A percentile compares a stretch with the other conserved stretches of the same genome.
Conservation (phyloP, 2,888 invertebrate species). For the Halocaridina rubra region DNA sequence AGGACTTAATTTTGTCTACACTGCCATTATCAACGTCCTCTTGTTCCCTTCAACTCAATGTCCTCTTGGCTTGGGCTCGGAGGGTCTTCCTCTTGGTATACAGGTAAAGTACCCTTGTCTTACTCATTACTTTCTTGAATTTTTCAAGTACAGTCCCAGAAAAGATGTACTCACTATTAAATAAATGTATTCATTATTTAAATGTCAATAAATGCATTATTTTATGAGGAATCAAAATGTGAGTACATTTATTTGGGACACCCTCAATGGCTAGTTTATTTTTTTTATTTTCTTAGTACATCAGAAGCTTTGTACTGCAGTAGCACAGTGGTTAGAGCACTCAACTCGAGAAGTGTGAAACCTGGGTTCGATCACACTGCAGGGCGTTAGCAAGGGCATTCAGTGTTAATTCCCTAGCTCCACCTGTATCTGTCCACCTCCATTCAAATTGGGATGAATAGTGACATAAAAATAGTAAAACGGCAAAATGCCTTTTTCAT, state of each 20-base stretch:
- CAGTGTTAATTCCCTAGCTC: too few relatives aligned
- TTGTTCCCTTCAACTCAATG: constrained; percentile 89
- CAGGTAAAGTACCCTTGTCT: constrained; percentile 39
- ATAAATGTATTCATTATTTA: background rate
- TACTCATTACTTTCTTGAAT: background rate
- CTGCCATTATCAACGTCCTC: constrained; percentile 86
- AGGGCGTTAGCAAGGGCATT: too few relatives aligned
- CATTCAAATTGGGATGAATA: too few relatives aligned
- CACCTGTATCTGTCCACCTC: too few relatives aligned
- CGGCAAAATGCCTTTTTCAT: too few relatives aligned
- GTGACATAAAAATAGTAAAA: too few relatives aligned
- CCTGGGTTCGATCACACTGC: too few relatives aligned
- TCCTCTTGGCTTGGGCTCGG: constrained; percentile 80
- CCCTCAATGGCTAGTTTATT: background rate
- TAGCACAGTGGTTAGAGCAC: too few relatives aligned
- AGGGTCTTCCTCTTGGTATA: constrained; percentile 71
- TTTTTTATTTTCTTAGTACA: background rate
- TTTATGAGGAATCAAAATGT: background rate
- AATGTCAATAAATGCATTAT: background rate
- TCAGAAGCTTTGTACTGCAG: too few relatives aligned
- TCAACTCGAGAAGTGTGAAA: too few relatives aligned
- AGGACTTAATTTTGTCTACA: constrained; percentile 87
- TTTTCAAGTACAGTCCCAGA: background rate
- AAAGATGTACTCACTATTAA: too few relatives aligned
- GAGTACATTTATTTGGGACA: background rate